A percentile compares a stretch with the other conserved stretches of the same genome.
These are phyloP conservation scores for Homarus gammarus DNA, from an alignment of 2,888 invertebrate genomes.

Conservation along the genomic window DNA sequence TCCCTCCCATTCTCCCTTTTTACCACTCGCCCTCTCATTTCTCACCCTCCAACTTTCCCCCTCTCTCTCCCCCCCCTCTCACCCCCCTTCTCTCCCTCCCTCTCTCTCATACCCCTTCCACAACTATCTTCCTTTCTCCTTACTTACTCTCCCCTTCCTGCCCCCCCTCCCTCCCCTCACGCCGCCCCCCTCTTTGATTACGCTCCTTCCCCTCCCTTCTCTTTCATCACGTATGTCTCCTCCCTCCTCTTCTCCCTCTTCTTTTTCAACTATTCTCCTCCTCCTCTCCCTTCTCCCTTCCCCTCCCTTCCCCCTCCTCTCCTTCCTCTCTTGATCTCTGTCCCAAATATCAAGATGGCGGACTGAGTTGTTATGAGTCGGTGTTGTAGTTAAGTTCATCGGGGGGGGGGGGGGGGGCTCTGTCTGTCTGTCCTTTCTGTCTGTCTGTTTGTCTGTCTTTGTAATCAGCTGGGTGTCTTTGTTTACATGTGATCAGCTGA, in stretches of 20 bases:
- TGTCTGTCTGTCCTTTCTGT: too few relatives aligned
- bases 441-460: too few relatives aligned
- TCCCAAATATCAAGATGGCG: background rate
- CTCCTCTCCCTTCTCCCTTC: background rate
- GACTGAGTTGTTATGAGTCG: too few relatives aligned
- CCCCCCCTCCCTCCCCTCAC: background rate
- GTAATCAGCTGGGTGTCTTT: too few relatives aligned
- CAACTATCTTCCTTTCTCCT: background rate
- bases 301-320: background rate
- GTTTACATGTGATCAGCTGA: too few relatives aligned
- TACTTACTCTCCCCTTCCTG: background rate
- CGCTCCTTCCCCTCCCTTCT: constrained; percentile 6
- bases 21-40: too few relatives aligned
- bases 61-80: background rate
- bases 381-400: too few relatives aligned
- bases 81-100: background rate
- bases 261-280: background rate
- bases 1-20: constrained; percentile 4
- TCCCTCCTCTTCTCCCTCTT: background rate
- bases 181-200: background rate
- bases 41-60: too few relatives aligned
- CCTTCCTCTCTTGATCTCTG: background rate
- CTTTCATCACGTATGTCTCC: background rate
- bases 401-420: too few relatives aligned
- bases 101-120: too few relatives aligned